Base-by-base conservation (phyloP, 92 coral and sea anemone genomes). In the Epizoanthus rinbou region DNA sequence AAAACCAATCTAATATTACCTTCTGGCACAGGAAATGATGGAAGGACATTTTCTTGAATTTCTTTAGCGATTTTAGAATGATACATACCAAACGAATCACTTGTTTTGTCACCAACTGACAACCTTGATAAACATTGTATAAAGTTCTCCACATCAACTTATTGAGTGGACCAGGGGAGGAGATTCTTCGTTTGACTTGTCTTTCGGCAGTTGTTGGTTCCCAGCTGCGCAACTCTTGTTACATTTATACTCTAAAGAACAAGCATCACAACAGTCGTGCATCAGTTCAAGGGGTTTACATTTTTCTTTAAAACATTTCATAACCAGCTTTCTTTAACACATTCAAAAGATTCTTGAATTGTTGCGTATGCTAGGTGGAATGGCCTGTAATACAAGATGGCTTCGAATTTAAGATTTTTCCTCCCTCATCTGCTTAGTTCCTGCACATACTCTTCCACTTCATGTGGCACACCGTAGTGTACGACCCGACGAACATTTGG, bases 261-360 rank as follows among this genome's bases (percentile, higher is more conserved):
- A 88, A 17, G 37, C 62, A 63, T 91, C 88, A 76, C 90, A 88
- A 76, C 91, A 85, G 47, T 71, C 64, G 57, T 85, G 88, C 86
- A 57, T 52, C 21, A 65, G 21, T 54, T 64, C 35, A 37, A 69
- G 25, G 53, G 33, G 13, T 45, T 31, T n/a, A 45, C 59, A 64
- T 76, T 85, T 76, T 37, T 78, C 80, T 21, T 85, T 76, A 35
- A 85, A 78, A 25, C 3, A 17, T 9, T 25, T 24, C 79, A 16
- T 62, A 2, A 69, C 4, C 19, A 47, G 6, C 54, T 69, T 69
- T 50, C 79, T 69, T 28, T 79, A 31, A 60, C 86, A 82, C 54
- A 1, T 53, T 78, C 24, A 15, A 35, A 14, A 73, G 85, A 19
- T 67, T 85, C n/a, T 33, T 22, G 0, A 85, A 52, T 25, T 79